Base-by-base conservation (phyloP, 2,797 vertebrate genomes). In the Coendou prehensilis region DNA sequence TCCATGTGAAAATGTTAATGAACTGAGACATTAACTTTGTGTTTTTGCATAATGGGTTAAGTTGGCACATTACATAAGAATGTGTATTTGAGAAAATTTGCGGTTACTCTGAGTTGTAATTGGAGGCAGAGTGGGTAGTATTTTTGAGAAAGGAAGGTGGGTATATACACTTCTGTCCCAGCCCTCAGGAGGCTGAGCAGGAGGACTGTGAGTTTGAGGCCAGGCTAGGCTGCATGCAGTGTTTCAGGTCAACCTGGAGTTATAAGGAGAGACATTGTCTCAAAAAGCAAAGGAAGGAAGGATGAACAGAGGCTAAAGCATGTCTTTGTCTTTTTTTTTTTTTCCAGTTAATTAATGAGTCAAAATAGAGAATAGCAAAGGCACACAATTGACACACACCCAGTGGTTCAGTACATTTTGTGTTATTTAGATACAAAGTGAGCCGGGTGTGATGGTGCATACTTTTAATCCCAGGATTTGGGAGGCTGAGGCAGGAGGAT, bases 21-120 rank as follows among this genome's bases (percentile, higher is more conserved):
- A 84, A 87, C 37, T 64, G 57, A 50, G n/a, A 73, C 18, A 18
- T 84, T 61, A 93, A 78, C 71, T 22, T 41, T 79, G 20, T 89
- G 41, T 30, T 75, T 93, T 86, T 93, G 23, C 15, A 10, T 95
- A 50, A 71, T 52, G 33, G 26, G 10, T 90, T 91, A 71, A 83
- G 9, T 95, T 83, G 47, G 54, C 90, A 71, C 56, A 54, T 85
- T 75, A 64, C n/a, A 10, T 89, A 78, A 56, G 37, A 95, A 81
- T 78, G 10, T 50, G 4, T 54, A 30, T 81, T 76, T 86, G 67
- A 86, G 86, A 90, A 67, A 73, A 73, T 96, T 37, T 75, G 64
- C 37, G 28, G 0, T 88, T 76, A 82, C 8, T 76, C 22, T 26
- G 47, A 88, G 78, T 30, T 67, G 75, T 75, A 23, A 2, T 18